Conservation (phyloP, 2,888 invertebrate genomes). For the Lasioglossum calceatum region DNA sequence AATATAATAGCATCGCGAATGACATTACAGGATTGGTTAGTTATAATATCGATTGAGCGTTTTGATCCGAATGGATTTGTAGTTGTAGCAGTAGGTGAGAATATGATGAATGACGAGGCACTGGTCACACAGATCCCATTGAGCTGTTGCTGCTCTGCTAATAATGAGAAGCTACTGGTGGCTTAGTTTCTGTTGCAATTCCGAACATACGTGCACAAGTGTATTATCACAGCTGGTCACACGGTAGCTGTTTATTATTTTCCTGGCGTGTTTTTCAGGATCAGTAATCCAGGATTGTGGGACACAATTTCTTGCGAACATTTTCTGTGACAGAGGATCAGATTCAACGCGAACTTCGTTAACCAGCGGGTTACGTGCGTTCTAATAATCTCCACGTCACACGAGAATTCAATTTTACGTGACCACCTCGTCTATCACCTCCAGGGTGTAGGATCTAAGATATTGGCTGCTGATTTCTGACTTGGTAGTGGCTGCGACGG, state of each 20-base stretch:
- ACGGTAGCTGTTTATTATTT: background rate
- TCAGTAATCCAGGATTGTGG: background rate
- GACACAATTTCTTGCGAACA: conserved; percentile 3
- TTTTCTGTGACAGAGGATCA: conserved; percentile 1
- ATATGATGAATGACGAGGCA: background rate
- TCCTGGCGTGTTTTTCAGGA: background rate
- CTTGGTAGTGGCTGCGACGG: background rate
- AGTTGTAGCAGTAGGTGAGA: background rate
- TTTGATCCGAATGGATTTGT: background rate
- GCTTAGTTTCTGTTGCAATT: background rate
- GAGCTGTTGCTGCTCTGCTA: background rate
- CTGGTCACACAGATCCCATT: background rate
- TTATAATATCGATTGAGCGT: background rate
- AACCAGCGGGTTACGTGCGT: conserved; percentile 1
- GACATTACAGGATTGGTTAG: background rate
- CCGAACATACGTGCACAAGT: background rate
- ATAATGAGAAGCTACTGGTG: conserved; percentile 1
- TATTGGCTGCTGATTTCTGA: conserved; percentile 5
- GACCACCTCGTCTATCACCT: conserved; percentile 3
- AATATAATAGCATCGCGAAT: background rate
- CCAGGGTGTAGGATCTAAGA: conserved; percentile 4
- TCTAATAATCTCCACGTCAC: conserved; percentile 17
- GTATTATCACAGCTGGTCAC: background rate
- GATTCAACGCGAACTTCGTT: conserved; percentile 8
- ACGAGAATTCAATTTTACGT: conserved; percentile 26